Evolutionary conservation across 2,113 vertebrate species (phyloP).

Genomic region (Holacanthus passer): DNA sequence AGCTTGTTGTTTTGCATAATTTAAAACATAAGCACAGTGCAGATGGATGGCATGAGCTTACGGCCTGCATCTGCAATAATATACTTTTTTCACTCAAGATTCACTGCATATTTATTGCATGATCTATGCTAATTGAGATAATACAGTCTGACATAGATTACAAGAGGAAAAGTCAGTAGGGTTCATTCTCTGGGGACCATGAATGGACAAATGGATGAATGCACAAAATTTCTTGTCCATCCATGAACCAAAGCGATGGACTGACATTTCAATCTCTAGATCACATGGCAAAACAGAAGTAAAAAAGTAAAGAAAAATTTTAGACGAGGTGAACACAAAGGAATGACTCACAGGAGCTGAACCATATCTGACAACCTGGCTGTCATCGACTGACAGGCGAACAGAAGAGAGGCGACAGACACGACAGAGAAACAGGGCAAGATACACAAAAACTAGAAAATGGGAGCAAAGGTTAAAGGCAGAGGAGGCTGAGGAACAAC

Average conservation of each 20-base stretch:
- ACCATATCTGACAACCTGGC: not conserved
- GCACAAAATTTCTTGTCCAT: too few species aligned
- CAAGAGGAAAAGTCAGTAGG: not conserved
- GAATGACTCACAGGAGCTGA: not conserved
- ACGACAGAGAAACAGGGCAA: not conserved
- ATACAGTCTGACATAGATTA: too few species aligned
- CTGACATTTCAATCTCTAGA: not conserved
- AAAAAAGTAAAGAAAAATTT: not conserved
- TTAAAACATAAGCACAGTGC: not conserved
- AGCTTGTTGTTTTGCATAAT: not conserved
- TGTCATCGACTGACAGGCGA: not conserved
- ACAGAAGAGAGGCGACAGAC: not conserved
- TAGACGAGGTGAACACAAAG: not conserved
- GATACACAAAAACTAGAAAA: not conserved
- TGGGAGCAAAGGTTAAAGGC: slow-evolving; percentile 14
- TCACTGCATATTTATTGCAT: too few species aligned
- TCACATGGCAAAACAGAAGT: not conserved
- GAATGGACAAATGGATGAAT: too few species aligned
- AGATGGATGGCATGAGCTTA: not conserved
- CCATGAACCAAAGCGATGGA: not conserved
- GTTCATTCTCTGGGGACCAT: not conserved
- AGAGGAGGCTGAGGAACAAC: not conserved
- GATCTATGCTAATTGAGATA: too few species aligned
- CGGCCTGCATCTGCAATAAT: too few species aligned
- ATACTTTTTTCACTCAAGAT: too few species aligned